These are phyloP conservation scores for Mantis religiosa DNA, from an alignment of 2,888 invertebrate species.

Conservation along the genomic window DNA sequence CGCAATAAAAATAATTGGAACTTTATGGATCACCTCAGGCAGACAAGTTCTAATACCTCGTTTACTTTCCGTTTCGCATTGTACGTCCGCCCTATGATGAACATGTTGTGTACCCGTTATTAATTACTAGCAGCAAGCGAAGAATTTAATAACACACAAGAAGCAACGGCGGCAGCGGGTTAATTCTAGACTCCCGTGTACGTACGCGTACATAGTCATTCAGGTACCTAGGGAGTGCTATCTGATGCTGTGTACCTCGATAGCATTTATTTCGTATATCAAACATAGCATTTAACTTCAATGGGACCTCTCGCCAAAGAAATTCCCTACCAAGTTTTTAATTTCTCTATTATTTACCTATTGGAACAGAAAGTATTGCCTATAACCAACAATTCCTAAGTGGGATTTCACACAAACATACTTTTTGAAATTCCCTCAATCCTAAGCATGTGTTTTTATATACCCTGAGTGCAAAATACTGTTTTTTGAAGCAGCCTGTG, in stretches of 20 bases:
- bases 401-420: no score
- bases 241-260: not conserved
- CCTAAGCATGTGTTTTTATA: no score
- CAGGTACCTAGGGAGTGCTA: not conserved
- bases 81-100: not conserved
- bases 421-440: no score
- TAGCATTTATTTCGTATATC: no score
- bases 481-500: no score
- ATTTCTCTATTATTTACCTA: no score
- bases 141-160: not conserved
- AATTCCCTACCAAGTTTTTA: no score
- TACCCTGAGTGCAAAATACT: no score
- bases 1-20: not conserved
- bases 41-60: not conserved
- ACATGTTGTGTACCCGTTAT: not conserved
- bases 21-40: not conserved
- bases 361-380: no score
- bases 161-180: not conserved
- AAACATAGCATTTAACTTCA: no score
- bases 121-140: not conserved
- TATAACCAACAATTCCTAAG: no score
- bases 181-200: not conserved
- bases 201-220: not conserved
- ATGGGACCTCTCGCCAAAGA: no score
- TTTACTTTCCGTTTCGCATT: not conserved